Base-by-base conservation (phyloP, 2,888 invertebrate genomes). In the Lochmaea capreae region DNA sequence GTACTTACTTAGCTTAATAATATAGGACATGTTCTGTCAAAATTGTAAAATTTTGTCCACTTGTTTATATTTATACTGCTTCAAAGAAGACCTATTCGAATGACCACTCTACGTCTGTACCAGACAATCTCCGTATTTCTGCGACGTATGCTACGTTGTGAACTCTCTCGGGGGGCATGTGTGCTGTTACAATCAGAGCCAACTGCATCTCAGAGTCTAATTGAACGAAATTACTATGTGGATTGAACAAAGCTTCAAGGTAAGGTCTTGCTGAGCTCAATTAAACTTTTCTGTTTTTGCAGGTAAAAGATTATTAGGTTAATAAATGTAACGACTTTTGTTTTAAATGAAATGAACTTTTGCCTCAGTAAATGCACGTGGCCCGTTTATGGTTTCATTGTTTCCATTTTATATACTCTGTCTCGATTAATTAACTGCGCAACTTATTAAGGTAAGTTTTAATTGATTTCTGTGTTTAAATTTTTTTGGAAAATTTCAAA, bases 161-260 rank as follows among this genome's bases (percentile, higher is more conserved):
- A 49, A 58, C 39, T 67, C 74, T 59, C 72, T 46, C 1, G 68
- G 57, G n/a, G 72, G 69, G 57, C 62, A 74, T 58, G 69, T 75
- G 69, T 74, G 68, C 67, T 10, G 33, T 59, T 49, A 67, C 59
- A 72, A 75, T 75, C 75, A 72, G 43, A 16, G 61, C 65, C 43
- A 67, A 74, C 67, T 71, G 65, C 67, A 42, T 67, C 52, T 59
- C 67, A 57, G 70, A 70, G 61, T 65, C 62, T 72, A 75, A 75
- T 75, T 72, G 75, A 69, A 69, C 71, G 67, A 62, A 68, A 71
- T 67, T 68, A 62, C 75, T 62, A 46, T 22, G 43, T 61, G 61
- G 52, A 59, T 43, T 57, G 46, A 62, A 72, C 72, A 75, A 72
- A 75, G 66, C 66, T 69, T 74, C 65, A 71, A 71, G 61, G 61